Evolutionary conservation across 2,113 vertebrate species (phyloP).

Genomic region (Eira barbara): DNA sequence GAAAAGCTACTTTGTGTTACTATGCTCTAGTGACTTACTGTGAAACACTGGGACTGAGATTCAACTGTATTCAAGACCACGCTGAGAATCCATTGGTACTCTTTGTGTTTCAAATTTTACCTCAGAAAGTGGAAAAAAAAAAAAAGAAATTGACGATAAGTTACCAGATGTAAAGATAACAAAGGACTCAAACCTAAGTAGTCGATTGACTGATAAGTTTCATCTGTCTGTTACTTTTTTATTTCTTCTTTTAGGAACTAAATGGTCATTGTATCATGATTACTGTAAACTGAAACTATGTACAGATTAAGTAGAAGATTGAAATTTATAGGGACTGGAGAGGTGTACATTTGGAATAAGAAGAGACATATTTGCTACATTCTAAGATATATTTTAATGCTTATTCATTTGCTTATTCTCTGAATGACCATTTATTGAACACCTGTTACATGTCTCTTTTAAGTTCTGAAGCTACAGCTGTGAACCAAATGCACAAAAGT

Average conservation of each 20-base stretch:
- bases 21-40: not conserved
- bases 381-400: not conserved
- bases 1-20: not conserved
- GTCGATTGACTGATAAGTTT: not conserved
- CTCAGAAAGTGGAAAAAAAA: not conserved
- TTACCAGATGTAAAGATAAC: not conserved
- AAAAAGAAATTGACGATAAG: not conserved
- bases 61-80: not conserved
- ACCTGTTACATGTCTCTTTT: not conserved
- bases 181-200: not conserved
- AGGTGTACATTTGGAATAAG: not conserved
- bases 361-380: not conserved
- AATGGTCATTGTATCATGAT: not conserved
- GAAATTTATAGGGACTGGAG: not conserved
- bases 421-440: not conserved
- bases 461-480: not conserved
- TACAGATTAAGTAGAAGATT: not conserved
- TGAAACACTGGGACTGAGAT: not conserved
- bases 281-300: not conserved
- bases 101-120: not conserved
- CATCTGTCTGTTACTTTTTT: not conserved
- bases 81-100: not conserved
- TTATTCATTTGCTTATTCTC: not conserved
- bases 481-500: not conserved
- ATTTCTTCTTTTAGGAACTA: not conserved